A percentile compares a stretch with the other conserved stretches of the same genome.
phyloP scores from a whole-genome alignment of 2,888 invertebrate species.

The Brachyptera risi region DNA sequence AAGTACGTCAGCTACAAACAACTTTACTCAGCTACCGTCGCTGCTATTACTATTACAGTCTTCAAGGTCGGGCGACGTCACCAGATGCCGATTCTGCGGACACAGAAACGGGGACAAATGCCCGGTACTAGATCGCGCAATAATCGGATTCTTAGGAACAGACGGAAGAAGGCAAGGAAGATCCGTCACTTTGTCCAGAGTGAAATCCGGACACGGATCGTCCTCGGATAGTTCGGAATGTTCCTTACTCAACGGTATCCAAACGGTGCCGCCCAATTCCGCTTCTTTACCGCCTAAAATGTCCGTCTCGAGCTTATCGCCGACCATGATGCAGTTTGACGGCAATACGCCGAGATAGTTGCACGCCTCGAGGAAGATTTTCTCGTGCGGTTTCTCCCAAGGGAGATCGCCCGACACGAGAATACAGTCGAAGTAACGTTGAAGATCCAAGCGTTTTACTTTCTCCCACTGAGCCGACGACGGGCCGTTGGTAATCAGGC shows the following conservation, averaged over 20 bases:
- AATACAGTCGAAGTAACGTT: conserved; percentile 71
- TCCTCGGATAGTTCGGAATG: conserved; percentile 42
- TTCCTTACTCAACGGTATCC: conserved; percentile 60
- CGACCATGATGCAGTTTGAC: conserved; percentile 76
- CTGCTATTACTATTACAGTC: conserved; percentile 48
- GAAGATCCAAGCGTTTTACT: conserved; percentile 64
- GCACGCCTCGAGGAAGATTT: conserved; percentile 79
- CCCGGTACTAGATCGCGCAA: background rate
- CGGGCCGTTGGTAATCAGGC: conserved; percentile 81
- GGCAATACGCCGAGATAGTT: conserved; percentile 69
- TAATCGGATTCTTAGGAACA: conserved; percentile 39
- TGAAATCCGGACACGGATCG: conserved; percentile 58
- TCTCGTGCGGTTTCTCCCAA: conserved; percentile 80
- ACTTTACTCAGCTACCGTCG: conserved; percentile 54
- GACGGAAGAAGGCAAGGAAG: conserved; percentile 53
- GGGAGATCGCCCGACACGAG: conserved; percentile 79
- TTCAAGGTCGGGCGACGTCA: conserved; percentile 41
- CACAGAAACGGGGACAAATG: conserved; percentile 33
- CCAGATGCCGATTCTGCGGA: background rate
- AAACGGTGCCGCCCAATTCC: conserved; percentile 71
- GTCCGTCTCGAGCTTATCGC: conserved; percentile 84
- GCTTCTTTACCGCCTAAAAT: conserved; percentile 78
- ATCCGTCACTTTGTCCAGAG: conserved; percentile 61
- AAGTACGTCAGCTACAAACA: no score
- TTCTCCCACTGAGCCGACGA: conserved; percentile 88